These are phyloP conservation scores for Drosophila bifasciata DNA, from an alignment of 1,140 invertebrate genomes.

Conservation along the genomic window DNA sequence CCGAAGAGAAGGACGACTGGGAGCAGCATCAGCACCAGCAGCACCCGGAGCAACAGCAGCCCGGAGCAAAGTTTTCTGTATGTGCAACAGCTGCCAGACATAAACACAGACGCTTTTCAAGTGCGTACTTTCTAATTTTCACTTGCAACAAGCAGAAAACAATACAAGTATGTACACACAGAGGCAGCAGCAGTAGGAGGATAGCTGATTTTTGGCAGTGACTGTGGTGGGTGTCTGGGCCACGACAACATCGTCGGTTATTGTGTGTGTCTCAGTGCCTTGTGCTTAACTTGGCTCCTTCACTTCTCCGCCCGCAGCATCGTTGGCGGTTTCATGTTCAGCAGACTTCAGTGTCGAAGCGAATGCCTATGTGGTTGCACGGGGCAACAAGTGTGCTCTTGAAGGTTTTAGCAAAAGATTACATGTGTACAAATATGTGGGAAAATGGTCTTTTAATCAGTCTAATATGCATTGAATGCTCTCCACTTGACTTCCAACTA, in stretches of 20 bases:
- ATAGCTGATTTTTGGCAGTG: conserved; percentile 58
- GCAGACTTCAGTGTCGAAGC: conserved; percentile 52
- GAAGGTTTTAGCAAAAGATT: conserved; percentile 22
- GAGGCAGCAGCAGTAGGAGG: conserved; percentile 30
- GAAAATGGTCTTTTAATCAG: conserved; percentile 37
- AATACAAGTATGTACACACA: conserved; percentile 35
- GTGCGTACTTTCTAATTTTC: conserved; percentile 81
- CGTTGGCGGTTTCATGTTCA: conserved; percentile 42
- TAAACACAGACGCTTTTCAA: conserved; percentile 76
- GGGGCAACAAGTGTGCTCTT: conserved; percentile 51
- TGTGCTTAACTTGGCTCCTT: conserved; percentile 49
- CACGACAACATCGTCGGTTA: conserved; percentile 26
- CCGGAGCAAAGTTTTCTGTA: conserved; percentile 10
- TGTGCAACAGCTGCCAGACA: conserved; percentile 63
- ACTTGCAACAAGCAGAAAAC: conserved; percentile 72
- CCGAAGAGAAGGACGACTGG: conserved; percentile 9
- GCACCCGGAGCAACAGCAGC: neutral
- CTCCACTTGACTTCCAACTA: conserved; percentile 22
- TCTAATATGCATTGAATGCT: conserved; percentile 29
- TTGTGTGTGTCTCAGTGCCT: conserved; percentile 59
- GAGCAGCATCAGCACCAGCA: conserved; percentile 6
- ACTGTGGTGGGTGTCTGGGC: conserved; percentile 67
- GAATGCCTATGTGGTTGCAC: conserved; percentile 26
- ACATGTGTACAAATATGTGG: conserved; percentile 56
- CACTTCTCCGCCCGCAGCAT: conserved; percentile 6